Evolutionary conservation across 2,797 vertebrate genomes (phyloP).

Genomic region (Hydrocynus forskahlii): DNA sequence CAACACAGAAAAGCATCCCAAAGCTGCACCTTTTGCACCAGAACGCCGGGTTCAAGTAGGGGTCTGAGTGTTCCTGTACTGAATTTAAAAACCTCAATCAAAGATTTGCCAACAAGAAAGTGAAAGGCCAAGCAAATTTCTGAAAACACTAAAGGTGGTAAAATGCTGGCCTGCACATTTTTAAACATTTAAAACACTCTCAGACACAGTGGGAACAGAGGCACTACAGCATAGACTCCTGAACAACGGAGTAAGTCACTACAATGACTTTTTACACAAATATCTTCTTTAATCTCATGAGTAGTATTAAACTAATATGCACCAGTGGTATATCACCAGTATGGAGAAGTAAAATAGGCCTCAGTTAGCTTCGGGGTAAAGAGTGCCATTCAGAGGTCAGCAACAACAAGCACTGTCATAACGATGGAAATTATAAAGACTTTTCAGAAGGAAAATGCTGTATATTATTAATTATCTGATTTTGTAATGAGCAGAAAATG

Average conservation of each 20-base stretch:
- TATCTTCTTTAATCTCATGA: no score
- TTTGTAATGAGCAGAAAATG: no score
- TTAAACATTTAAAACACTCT: background rate
- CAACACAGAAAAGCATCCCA: background rate
- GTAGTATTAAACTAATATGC: no score
- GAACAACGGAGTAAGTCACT: background rate
- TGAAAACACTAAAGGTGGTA: background rate
- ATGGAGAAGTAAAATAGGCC: no score
- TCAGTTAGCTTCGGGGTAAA: no score
- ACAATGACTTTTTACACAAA: no score
- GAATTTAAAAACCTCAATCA: slow-evolving; percentile 9
- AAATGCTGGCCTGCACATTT: background rate
- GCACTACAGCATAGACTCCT: background rate
- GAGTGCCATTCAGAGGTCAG: no score
- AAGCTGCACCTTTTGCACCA: background rate
- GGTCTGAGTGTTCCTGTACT: background rate
- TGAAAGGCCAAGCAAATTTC: background rate
- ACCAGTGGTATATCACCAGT: no score
- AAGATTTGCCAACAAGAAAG: background rate
- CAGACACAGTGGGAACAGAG: background rate
- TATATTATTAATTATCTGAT: no score
- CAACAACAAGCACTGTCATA: no score
- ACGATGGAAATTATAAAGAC: no score
- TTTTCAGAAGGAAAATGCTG: no score
- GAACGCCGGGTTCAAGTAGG: background rate